Base-by-base conservation (phyloP, 2,888 invertebrate genomes). In the Drosophila anceps region DNA sequence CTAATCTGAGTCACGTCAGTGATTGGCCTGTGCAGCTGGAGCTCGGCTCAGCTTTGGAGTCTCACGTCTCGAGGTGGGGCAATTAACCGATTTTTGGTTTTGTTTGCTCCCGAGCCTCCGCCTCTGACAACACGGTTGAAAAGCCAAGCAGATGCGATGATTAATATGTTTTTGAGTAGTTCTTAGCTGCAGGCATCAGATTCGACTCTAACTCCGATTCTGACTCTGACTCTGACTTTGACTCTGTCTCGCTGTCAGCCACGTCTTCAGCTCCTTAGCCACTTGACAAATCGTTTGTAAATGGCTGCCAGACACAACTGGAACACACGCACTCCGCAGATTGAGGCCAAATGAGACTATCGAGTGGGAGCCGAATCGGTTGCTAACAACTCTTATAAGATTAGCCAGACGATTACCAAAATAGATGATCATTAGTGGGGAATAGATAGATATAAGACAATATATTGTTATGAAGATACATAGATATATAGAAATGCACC, bases 121-220 rank as follows among this genome's bases (percentile, higher is more conserved):
- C 4, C n/a, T 41, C 70, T 63, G 64, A 55, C 48, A 35, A 15
- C 24, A 35, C 54, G 67, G 54, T 37, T 48, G 41, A 13, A 24
- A 44, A 44, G 44, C 24, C 24, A 44, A 24, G 44, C 44, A 44
- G 44, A 79, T 82, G 82, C 73, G 76, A 84, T 91, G 91, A 89
- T 89, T 89, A 91, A 89, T 89, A 82, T 80, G 86, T 79, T 88
- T 91, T 90, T 90, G 84, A 89, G 89, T 90, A 81, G 88, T 76
- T 81, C 74, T 67, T 79, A 33, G 83, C 86, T 83, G 81, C 76
- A 70, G 86, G 86, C 79, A 31, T 18, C 74, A 72, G 82, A 76
- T 50, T 50, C 41, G 15, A 37, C 29, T 24, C 12, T 13, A n/a
- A 53, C 20, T 41, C 6, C 12, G 37, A 27, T 35, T 39, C 15